Conservation (phyloP, 2,113 vertebrate genomes). For the Gallinago paraguaiae region DNA sequence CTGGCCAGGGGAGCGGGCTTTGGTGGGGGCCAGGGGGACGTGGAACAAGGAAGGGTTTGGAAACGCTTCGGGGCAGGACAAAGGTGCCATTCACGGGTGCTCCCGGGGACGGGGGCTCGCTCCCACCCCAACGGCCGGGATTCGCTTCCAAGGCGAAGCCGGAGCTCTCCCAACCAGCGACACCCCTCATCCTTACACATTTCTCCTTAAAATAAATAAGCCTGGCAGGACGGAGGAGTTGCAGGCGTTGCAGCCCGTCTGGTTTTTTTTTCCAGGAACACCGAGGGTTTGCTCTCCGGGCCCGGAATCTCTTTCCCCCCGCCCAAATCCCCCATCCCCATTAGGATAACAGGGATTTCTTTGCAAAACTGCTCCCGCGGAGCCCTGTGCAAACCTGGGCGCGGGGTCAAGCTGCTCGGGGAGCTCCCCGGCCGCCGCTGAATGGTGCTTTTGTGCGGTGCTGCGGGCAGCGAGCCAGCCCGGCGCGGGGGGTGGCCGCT, state of each 20-base stretch:
- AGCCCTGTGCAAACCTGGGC: background rate
- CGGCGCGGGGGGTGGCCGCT: fast-evolving
- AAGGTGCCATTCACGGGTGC: background rate
- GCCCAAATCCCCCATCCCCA: background rate
- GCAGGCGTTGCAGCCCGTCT: fast-evolving
- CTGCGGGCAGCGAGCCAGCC: background rate
- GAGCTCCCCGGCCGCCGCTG: background rate
- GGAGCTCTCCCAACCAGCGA: background rate
- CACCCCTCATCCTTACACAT: background rate
- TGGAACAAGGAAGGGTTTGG: background rate
- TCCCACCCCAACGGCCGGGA: background rate
- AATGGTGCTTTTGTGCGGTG: conserved; percentile 9
- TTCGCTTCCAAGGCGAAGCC: background rate
- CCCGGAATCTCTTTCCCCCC: background rate
- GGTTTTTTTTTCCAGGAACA: background rate
- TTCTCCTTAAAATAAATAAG: background rate
- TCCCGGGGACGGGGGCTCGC: background rate
- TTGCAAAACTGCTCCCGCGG: background rate
- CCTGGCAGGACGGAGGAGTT: background rate
- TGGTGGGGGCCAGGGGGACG: fast-evolving
- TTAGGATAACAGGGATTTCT: conserved; percentile 10
- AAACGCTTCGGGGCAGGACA: background rate
- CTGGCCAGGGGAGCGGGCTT: background rate
- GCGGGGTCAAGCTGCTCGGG: background rate
- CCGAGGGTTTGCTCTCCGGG: background rate